Conservation (phyloP, 2,797 vertebrate genomes). For the Pelochelys cantorii region DNA sequence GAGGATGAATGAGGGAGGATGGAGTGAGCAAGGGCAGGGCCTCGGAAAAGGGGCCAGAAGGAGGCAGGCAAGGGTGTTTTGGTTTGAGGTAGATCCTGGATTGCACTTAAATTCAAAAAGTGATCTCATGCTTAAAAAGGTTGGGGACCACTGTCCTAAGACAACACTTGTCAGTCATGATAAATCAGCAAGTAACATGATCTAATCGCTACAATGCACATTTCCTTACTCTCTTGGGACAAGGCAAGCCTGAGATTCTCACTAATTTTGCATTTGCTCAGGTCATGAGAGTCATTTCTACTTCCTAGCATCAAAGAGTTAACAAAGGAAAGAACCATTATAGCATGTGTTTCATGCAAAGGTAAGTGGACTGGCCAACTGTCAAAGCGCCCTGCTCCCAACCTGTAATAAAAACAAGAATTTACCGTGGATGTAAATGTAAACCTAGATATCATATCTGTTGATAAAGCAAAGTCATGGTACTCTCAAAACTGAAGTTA, state of each 20-base stretch:
- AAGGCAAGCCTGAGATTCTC: not conserved
- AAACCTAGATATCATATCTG: conserved; percentile 59
- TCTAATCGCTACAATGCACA: not conserved
- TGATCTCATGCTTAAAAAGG: too few relatives aligned
- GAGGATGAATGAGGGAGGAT: too few relatives aligned
- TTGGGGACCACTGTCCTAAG: not conserved
- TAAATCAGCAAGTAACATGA: not conserved
- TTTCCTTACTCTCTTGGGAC: not conserved
- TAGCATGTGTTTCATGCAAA: conserved; percentile 32
- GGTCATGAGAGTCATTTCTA: not conserved
- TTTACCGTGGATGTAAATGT: conserved; percentile 43
- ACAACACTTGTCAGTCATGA: not conserved
- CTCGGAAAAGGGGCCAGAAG: too few relatives aligned
- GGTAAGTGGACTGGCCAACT: conserved; percentile 33
- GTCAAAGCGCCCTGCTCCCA: conserved; percentile 50
- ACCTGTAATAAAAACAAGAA: not conserved
- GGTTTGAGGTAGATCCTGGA: too few relatives aligned
- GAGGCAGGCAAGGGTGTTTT: too few relatives aligned
- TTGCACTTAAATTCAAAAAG: too few relatives aligned
- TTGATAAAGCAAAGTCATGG: conserved; percentile 70
- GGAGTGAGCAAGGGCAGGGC: too few relatives aligned
- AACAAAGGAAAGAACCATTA: conserved; percentile 41
- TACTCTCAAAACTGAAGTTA: conserved; percentile 45
- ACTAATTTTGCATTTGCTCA: not conserved
- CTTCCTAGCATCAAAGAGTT: conserved; percentile 53